Base-by-base conservation (phyloP, 1,140 invertebrate species). In the Colletes latitarsis region DNA sequence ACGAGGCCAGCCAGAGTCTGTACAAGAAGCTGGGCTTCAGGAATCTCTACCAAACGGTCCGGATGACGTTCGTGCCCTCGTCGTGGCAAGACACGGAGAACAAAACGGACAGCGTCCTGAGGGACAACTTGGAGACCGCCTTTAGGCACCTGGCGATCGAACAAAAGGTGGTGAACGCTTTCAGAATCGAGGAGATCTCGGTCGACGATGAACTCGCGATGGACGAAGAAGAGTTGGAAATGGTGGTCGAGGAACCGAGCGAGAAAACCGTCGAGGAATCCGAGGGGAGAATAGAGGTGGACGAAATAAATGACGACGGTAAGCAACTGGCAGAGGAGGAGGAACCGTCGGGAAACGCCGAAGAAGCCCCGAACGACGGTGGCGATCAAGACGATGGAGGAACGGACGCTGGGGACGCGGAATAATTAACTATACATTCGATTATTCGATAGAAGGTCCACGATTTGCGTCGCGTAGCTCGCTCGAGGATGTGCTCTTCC, bases 21-120 rank as follows among this genome's bases (percentile, higher is more conserved):
- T 97, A 97, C 91, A 95, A 94, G 63, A 97, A 97, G 90, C 94
- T 97, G 87, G 96, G 96, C 80, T 97, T 97, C 93, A 95, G 95
- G 87, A 96, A 95, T 91, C 94, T 95, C 86, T 97, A 96, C 88
- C 95, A 96, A 91, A 97, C 96, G 81, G 96, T 96, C 58, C 95
- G 96, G 72, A 96, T 96, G 89, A 95, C 96, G 69, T 94, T 97
- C 89, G 94, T 94, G 86, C 97, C 97, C 5, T 77, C 92, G 52
- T 77, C 81, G 55, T 92, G 88, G 88, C 81, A 86, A 19, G 88
- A 90, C 30, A 71, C 82, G 5, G 88, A 90, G n/a, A 84, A 83
- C 21, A 87, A 89, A 0, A 82, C 75, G 9, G 84, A 70, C 43
- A 67, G 74, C 60, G 70, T 90, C 14, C 64, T 89, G 19, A 85